Evolutionary conservation across 2,113 vertebrate species (phyloP).

Genomic region (Pitta sordida): DNA sequence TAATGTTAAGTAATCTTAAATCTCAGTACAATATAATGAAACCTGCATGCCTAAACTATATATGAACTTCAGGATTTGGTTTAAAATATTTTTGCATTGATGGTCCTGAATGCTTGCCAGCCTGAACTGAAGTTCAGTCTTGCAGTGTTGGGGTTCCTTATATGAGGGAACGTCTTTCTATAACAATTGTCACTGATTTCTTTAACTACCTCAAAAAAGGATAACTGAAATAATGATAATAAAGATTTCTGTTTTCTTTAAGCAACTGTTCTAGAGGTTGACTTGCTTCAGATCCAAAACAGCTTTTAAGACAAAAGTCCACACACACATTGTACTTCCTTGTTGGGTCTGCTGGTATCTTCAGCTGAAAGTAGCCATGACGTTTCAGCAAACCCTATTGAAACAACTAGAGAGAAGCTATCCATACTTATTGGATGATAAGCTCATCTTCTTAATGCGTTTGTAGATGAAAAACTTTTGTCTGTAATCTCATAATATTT

Average conservation of each 20-base stretch:
- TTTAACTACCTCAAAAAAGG: neutral
- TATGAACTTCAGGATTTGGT: neutral
- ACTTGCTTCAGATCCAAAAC: neutral
- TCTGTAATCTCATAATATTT: neutral
- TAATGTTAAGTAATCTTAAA: fast-evolving
- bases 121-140: neutral
- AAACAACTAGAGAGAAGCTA: neutral
- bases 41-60: neutral
- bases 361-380: neutral
- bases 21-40: neutral
- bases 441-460: neutral
- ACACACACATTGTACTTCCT: neutral
- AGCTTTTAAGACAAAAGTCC: neutral
- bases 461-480: neutral
- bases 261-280: neutral
- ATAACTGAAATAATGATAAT: neutral
- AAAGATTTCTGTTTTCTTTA: neutral
- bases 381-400: neutral
- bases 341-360: neutral
- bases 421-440: neutral
- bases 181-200: neutral
- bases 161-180: neutral
- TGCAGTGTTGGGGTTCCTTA: neutral
- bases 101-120: neutral
- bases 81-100: neutral